These are phyloP conservation scores for Parotocinclus haroldoi DNA, from an alignment of 2,797 vertebrate genomes.

Conservation along the genomic window DNA sequence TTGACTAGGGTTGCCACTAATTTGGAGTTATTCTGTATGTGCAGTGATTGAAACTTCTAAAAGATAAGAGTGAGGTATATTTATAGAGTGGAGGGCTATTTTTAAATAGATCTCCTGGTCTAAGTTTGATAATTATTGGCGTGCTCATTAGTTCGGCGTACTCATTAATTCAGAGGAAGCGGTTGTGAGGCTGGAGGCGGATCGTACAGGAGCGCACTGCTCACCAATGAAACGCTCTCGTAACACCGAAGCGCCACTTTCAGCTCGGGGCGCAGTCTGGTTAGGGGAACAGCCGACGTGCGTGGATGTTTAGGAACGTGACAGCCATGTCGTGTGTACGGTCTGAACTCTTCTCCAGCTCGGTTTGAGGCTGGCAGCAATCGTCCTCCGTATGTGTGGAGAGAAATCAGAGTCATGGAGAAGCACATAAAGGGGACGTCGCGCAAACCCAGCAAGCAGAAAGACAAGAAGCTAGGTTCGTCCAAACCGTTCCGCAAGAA, in stretches of 20 bases:
- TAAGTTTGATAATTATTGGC: too few species aligned
- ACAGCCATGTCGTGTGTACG: constrained; percentile 1
- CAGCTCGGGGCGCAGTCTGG: constrained; percentile 18
- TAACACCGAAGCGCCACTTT: constrained; percentile 26
- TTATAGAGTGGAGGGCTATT: too few species aligned
- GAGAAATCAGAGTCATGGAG: constrained; percentile 37
- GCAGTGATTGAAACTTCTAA: too few species aligned
- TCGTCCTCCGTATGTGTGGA: neutral
- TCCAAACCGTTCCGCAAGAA: constrained; percentile 71
- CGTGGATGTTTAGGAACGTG: neutral
- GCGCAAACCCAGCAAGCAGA: constrained; percentile 14
- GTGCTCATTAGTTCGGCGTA: too few species aligned
- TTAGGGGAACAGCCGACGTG: neutral
- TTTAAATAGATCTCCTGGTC: too few species aligned
- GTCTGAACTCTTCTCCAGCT: neutral
- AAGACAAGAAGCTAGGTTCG: constrained; percentile 15
- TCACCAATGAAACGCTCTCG: constrained; percentile 23
- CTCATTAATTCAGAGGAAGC: too few species aligned
- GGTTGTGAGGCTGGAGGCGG: neutral
- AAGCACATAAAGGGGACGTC: constrained; percentile 29
- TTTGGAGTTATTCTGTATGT: too few species aligned
- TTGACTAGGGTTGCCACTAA: too few species aligned
- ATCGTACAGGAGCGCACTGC: constrained; percentile 8
- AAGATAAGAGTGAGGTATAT: too few species aligned
- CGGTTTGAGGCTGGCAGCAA: constrained; percentile 2